These are phyloP conservation scores for Allophyes oxyacanthae DNA, from an alignment of 2,888 invertebrate species.

Conservation along the genomic window DNA sequence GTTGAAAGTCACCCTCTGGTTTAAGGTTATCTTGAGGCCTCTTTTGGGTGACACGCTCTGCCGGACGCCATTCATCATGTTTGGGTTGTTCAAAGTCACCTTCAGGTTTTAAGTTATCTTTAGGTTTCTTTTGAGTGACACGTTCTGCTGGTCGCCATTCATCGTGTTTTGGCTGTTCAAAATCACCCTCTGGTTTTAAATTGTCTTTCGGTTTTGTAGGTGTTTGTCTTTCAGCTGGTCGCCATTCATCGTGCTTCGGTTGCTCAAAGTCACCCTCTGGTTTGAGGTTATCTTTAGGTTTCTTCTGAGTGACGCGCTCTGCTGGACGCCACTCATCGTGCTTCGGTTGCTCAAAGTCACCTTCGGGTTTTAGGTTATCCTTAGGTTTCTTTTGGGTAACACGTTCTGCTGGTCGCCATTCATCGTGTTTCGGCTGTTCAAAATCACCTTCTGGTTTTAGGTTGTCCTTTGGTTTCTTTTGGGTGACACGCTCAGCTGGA, in stretches of 20 bases:
- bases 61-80: conserved; percentile 70
- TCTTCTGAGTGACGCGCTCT: conserved; percentile 76
- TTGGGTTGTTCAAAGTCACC: conserved; percentile 74
- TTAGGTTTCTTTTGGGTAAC: conserved; percentile 63
- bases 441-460: conserved; percentile 87
- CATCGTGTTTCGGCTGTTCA: conserved; percentile 74
- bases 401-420: conserved; percentile 74
- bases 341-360: conserved; percentile 87
- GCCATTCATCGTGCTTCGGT: conserved; percentile 74
- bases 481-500: conserved; percentile 68
- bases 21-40: conserved; percentile 74
- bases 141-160: conserved; percentile 82
- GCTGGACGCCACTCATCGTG: conserved; percentile 85
- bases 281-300: conserved; percentile 82
- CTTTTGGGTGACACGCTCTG: conserved; percentile 57
- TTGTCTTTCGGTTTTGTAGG: conserved; percentile 85
- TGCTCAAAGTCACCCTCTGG: conserved; percentile 67
- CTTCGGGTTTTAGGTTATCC: conserved; percentile 89
- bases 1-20: conserved; percentile 79
- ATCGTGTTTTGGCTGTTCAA: conserved; percentile 76
- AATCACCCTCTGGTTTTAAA: conserved; percentile 87
- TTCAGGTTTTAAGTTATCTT: conserved; percentile 87
- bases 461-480: conserved; percentile 84
- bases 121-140: conserved; percentile 70
- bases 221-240: conserved; percentile 74